phyloP scores from a whole-genome alignment of 2,113 vertebrate genomes.

The Gymnorhina tibicen region DNA sequence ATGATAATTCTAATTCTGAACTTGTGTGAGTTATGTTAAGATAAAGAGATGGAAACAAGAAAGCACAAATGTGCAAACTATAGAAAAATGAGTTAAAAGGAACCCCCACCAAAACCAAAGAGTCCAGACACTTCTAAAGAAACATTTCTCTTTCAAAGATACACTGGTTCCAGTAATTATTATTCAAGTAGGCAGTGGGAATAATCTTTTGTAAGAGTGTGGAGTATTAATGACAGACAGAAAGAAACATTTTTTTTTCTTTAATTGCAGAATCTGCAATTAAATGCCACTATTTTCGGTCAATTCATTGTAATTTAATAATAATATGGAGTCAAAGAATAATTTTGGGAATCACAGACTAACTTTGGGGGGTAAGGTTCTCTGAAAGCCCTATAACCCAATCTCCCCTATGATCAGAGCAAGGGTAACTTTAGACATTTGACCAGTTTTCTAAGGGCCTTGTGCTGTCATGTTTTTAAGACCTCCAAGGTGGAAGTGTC shows the following conservation, averaged over 20 bases:
- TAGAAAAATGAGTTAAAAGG: background rate
- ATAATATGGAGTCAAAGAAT: background rate
- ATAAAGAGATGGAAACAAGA: conserved; percentile 4
- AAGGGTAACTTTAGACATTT: background rate
- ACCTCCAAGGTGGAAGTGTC: background rate
- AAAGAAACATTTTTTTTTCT: background rate
- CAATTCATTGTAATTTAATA: background rate
- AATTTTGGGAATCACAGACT: background rate
- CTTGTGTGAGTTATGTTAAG: conserved; percentile 8
- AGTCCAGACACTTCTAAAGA: background rate
- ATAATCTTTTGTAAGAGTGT: background rate
- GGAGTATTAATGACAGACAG: background rate
- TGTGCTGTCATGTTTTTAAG: background rate
- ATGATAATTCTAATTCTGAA: conserved; percentile 1
- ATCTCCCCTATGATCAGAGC: background rate
- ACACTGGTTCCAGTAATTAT: background rate
- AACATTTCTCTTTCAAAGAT: background rate
- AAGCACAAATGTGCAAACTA: background rate
- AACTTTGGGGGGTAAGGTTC: background rate
- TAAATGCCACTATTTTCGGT: background rate
- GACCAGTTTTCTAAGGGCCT: background rate
- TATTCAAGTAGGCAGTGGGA: background rate
- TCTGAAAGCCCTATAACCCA: background rate
- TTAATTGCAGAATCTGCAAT: background rate
- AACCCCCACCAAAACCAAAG: background rate